Conservation (phyloP, 2,797 vertebrate genomes). For the Neosilurus mollespiculum region DNA sequence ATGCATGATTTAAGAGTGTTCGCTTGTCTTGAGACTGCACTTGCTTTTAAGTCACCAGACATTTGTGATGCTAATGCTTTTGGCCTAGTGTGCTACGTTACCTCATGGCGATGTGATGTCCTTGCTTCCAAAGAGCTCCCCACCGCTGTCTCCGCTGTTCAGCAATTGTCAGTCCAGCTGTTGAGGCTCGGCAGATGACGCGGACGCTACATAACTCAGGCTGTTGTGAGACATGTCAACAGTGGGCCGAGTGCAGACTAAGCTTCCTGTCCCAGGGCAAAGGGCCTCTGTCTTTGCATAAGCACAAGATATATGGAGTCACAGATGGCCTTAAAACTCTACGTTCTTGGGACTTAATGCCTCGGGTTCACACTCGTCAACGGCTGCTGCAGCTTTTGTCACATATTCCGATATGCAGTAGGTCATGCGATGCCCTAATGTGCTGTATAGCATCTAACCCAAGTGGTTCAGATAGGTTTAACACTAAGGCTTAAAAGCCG, state of each 20-base stretch:
- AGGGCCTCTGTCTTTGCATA: slow-evolving; percentile 51
- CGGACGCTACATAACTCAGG: slow-evolving; percentile 62
- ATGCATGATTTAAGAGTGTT: not conserved
- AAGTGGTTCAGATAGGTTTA: not conserved
- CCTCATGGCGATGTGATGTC: slow-evolving; percentile 28
- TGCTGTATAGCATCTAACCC: not conserved
- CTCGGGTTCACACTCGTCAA: slow-evolving; percentile 23
- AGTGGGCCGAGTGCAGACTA: slow-evolving; percentile 35
- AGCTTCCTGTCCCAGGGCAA: slow-evolving; percentile 50
- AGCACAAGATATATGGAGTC: slow-evolving; percentile 49
- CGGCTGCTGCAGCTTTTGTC: slow-evolving; percentile 40
- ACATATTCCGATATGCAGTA: slow-evolving; percentile 25
- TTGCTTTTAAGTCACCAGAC: slow-evolving; percentile 10
- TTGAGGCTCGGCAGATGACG: slow-evolving; percentile 60
- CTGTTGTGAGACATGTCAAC: slow-evolving; percentile 43
- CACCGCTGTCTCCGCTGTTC: slow-evolving; percentile 49
- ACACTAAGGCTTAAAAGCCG: not conserved
- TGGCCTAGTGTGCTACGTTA: slow-evolving; percentile 4
- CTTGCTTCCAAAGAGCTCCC: slow-evolving; percentile 36
- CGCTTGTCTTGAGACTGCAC: not conserved
- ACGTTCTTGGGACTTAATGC: not conserved
- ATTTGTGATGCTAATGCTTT: slow-evolving; percentile 27
- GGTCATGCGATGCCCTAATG: not conserved
- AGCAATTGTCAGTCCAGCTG: slow-evolving; percentile 66
- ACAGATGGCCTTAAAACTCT: slow-evolving; percentile 51